Evolutionary conservation across 2,113 vertebrate genomes (phyloP).

Genomic region (Notarius lentiginosus): DNA sequence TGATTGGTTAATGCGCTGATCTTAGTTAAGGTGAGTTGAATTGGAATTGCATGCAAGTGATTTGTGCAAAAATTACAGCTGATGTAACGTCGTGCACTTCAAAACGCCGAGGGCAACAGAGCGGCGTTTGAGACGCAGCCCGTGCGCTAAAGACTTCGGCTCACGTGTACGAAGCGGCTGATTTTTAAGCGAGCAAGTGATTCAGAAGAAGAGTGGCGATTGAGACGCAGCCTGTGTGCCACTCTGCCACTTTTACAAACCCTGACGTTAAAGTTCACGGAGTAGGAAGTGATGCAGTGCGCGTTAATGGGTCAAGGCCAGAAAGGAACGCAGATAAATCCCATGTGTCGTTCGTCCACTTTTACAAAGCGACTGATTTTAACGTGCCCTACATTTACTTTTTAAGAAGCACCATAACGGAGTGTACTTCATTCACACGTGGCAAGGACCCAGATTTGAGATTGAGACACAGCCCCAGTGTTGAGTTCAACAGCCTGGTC

Average conservation of each 20-base stretch:
- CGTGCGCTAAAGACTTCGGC: background rate
- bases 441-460: background rate
- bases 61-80: background rate
- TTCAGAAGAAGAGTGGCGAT: background rate
- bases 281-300: background rate
- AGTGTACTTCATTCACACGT: background rate
- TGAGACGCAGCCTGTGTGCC: background rate
- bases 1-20: conserved; percentile 5
- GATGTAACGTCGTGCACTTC: background rate
- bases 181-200: background rate
- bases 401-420: background rate
- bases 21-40: background rate
- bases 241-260: background rate
- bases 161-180: background rate
- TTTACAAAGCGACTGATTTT: background rate
- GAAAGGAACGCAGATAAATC: background rate
- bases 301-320: background rate
- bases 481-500: background rate
- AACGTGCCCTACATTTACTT: background rate
- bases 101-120: background rate
- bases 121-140: background rate
- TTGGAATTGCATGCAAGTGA: background rate
- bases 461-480: background rate
- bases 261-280: background rate
- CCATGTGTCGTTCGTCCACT: background rate